Conservation (phyloP, 2,113 vertebrate genomes). For the Synodontis membranacea region DNA sequence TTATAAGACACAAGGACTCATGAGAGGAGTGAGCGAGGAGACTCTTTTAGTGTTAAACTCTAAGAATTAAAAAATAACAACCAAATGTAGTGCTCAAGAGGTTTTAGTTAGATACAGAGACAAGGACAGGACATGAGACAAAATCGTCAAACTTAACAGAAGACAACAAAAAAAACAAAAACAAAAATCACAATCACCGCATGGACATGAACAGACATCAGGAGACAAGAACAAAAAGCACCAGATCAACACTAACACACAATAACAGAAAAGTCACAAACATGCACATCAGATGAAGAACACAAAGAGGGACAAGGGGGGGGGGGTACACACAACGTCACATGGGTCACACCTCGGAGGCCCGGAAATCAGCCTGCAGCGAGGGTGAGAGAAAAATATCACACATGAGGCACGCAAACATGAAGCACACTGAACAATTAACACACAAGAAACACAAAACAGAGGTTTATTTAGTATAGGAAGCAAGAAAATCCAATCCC, state of each 20-base stretch:
- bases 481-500: neutral
- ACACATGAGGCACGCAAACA: neutral
- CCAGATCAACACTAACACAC: slow-evolving; percentile 32
- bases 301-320: slow-evolving; percentile 45
- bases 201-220: slow-evolving; percentile 26
- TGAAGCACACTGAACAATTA: neutral
- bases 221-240: slow-evolving; percentile 6
- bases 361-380: slow-evolving; percentile 46
- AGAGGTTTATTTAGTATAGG: no score
- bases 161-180: neutral
- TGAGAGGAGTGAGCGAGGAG: slow-evolving; percentile 5
- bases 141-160: neutral
- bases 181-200: neutral
- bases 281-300: slow-evolving; percentile 53
- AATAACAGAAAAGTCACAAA: slow-evolving; percentile 37
- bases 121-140: slow-evolving; percentile 31
- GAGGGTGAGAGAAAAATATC: neutral
- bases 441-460: neutral
- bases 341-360: slow-evolving; percentile 4
- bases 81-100: slow-evolving; percentile 36
- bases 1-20: slow-evolving; percentile 13
- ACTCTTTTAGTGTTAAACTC: slow-evolving; percentile 40
- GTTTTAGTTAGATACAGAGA: slow-evolving; percentile 57
- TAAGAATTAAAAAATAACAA: slow-evolving; percentile 34
- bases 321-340: no score